phyloP scores from a whole-genome alignment of 2,113 vertebrate genomes.

The Dipodomys stephensi region DNA sequence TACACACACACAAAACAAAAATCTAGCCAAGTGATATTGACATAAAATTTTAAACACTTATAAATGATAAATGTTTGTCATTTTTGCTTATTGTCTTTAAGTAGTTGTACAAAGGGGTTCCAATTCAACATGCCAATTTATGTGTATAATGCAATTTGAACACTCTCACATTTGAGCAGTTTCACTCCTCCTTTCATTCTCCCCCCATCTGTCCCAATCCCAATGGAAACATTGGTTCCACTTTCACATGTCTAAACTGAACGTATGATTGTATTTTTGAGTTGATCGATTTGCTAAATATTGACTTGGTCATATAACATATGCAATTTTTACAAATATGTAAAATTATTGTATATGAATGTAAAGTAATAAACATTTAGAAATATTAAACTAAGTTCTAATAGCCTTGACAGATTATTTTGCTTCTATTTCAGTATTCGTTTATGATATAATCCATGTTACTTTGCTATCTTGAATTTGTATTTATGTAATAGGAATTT shows the following conservation, averaged over 20 bases:
- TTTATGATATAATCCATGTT: not conserved
- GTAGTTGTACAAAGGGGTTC: too few relatives aligned
- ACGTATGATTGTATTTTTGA: not conserved
- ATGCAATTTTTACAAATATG: not conserved
- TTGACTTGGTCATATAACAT: not conserved
- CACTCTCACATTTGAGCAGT: too few relatives aligned
- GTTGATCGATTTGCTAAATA: not conserved
- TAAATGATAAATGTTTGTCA: not conserved
- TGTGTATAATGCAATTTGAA: too few relatives aligned
- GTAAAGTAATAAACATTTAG: not conserved
- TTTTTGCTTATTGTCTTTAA: too few relatives aligned
- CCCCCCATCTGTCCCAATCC: too few relatives aligned
- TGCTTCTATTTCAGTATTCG: not conserved
- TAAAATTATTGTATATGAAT: not conserved
- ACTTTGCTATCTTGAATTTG: slow-evolving; percentile 38
- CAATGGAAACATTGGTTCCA: too few relatives aligned
- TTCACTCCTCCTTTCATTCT: too few relatives aligned
- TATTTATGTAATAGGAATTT: slow-evolving; percentile 61
- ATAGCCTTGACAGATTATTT: not conserved
- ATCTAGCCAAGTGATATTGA: too few relatives aligned
- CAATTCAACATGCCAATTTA: too few relatives aligned
- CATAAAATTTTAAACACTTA: not conserved
- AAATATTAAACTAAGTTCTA: not conserved
- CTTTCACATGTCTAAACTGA: too few relatives aligned
- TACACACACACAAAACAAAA: too few relatives aligned